A percentile compares a stretch with the other conserved stretches of the same genome.
phyloP scores from a whole-genome alignment of 2,797 vertebrate species.

The Schizopygopsis pylzovi region DNA sequence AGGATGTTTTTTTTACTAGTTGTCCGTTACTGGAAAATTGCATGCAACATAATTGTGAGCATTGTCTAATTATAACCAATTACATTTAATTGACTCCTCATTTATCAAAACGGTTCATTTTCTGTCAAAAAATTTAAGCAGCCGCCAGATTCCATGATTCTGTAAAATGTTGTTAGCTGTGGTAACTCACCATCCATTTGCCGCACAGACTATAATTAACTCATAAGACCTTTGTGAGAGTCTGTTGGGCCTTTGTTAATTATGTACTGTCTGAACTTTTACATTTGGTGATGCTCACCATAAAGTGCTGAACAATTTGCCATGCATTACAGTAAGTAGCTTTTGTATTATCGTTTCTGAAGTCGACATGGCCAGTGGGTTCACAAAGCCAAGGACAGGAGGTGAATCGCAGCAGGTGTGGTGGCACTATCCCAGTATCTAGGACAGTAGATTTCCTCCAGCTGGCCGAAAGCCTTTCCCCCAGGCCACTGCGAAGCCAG shows the following conservation, averaged over 20 bases:
- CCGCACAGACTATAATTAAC: conserved; percentile 45
- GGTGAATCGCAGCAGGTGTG: conserved; percentile 73
- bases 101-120: conserved; percentile 30
- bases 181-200: conserved; percentile 21
- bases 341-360: conserved; percentile 43
- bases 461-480: conserved; percentile 71
- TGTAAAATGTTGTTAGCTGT: neutral
- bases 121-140: neutral
- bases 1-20: neutral
- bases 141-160: neutral
- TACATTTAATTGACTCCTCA: conserved; percentile 18
- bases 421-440: conserved; percentile 71
- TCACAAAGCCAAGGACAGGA: conserved; percentile 72
- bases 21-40: conserved; percentile 9
- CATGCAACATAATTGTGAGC: neutral
- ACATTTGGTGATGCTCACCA: conserved; percentile 31
- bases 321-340: conserved; percentile 19
- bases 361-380: conserved; percentile 41
- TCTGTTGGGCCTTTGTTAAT: conserved; percentile 18
- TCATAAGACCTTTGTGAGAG: conserved; percentile 13
- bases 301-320: conserved; percentile 30
- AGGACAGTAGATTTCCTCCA: conserved; percentile 77
- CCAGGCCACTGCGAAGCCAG: conserved; percentile 56
- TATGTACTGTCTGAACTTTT: conserved; percentile 47
- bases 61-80: conserved; percentile 43